A percentile compares a stretch with the other conserved stretches of the same genome.
Evolutionary conservation across 35 echinoderm and acorn worm species (phyloP).

Genomic region (Diadema setosum): DNA sequence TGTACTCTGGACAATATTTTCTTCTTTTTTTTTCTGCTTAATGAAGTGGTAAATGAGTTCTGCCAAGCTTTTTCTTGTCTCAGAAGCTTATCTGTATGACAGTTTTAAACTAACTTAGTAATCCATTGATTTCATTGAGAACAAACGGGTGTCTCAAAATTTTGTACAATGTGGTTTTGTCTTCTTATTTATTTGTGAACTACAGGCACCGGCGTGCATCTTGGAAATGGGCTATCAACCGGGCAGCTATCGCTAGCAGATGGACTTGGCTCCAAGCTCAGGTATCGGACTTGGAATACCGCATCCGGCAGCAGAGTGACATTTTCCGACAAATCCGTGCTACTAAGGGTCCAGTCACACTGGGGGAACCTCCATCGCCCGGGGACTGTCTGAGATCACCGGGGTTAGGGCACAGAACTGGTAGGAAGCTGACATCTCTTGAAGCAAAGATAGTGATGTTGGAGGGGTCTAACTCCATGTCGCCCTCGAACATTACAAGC

Average conservation of each 20-base stretch:
- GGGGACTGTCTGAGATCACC: slow-evolving; percentile 41
- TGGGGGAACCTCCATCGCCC: slow-evolving; percentile 69
- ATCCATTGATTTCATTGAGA: no score
- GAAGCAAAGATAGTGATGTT: slow-evolving; percentile 82
- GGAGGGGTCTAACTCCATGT: slow-evolving; percentile 59
- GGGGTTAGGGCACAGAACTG: slow-evolving; percentile 26
- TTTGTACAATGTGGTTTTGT: background rate
- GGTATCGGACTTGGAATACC: slow-evolving; percentile 86
- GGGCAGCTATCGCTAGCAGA: slow-evolving; percentile 82
- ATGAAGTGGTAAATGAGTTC: no score
- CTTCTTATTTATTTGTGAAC: background rate
- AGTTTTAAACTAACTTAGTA: no score
- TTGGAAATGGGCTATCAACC: slow-evolving; percentile 91
- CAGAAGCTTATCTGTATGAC: no score
- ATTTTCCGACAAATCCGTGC: slow-evolving; percentile 84
- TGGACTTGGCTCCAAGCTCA: slow-evolving; percentile 99
- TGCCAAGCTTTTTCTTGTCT: no score
- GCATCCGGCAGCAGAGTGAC: slow-evolving; percentile 95
- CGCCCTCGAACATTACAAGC: slow-evolving; percentile 78
- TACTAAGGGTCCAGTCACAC: slow-evolving; percentile 68
- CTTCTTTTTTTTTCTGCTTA: no score
- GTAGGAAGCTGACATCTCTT: slow-evolving; percentile 67
- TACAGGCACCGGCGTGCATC: slow-evolving; percentile 82
- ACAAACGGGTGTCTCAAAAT: no score
- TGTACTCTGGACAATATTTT: no score